These are phyloP conservation scores for Drosophila engyochracea DNA, from an alignment of 2,888 invertebrate genomes.

Conservation along the genomic window DNA sequence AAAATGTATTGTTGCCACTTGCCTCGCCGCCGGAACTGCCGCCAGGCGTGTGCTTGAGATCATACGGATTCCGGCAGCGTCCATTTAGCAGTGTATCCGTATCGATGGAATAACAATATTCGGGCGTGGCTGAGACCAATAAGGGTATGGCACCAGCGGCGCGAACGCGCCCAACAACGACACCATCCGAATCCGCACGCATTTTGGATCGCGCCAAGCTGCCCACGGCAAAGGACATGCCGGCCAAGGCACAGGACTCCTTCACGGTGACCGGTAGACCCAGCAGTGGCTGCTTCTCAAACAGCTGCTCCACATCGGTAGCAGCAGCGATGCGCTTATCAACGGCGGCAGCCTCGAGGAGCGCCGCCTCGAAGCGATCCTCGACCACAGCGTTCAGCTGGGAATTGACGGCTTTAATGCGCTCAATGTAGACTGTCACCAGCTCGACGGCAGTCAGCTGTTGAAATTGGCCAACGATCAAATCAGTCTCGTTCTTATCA, in stretches of 20 bases:
- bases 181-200: slow-evolving; percentile 89
- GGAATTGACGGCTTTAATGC: slow-evolving; percentile 89
- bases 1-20: slow-evolving; percentile 8
- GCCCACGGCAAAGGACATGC: slow-evolving; percentile 90
- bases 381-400: slow-evolving; percentile 90
- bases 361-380: slow-evolving; percentile 88
- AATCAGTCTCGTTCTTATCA: background rate
- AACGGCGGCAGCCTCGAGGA: slow-evolving; percentile 88
- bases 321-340: slow-evolving; percentile 85
- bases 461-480: slow-evolving; percentile 28
- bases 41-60: slow-evolving; percentile 90
- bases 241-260: slow-evolving; percentile 89
- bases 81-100: slow-evolving; percentile 92
- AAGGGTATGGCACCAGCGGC: slow-evolving; percentile 93
- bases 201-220: slow-evolving; percentile 86
- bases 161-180: slow-evolving; percentile 88
- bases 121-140: slow-evolving; percentile 94
- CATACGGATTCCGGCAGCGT: slow-evolving; percentile 93
- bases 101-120: slow-evolving; percentile 95
- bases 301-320: slow-evolving; percentile 59
- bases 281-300: slow-evolving; percentile 88
- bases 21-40: slow-evolving; percentile 97
- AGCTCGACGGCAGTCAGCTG: slow-evolving; percentile 88
- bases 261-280: slow-evolving; percentile 94
- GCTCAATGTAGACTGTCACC: slow-evolving; percentile 87